Evolutionary conservation across 1,140 invertebrate species (phyloP).

Genomic region (Drosophila lini): DNA sequence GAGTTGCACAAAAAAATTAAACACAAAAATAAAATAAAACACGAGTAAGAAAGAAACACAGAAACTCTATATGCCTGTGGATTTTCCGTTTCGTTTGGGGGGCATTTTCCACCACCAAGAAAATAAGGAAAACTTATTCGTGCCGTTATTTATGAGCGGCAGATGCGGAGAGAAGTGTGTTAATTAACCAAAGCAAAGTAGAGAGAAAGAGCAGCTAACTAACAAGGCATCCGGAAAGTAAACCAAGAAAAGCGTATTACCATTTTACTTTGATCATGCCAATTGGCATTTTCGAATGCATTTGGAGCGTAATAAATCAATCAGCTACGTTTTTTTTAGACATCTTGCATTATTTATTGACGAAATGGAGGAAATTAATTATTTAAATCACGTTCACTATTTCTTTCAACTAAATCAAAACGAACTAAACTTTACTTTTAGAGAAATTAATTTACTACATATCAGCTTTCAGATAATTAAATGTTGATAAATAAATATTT

Average conservation of each 20-base stretch:
- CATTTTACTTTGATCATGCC: conserved; percentile 31
- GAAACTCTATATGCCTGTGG: conserved; percentile 47
- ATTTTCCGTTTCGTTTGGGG: conserved; percentile 72
- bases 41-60: conserved; percentile 23
- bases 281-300: conserved; percentile 40
- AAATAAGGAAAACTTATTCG: conserved; percentile 59
- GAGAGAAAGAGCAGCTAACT: conserved; percentile 20
- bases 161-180: conserved; percentile 60
- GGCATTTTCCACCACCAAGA: conserved; percentile 42
- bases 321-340: conserved; percentile 10
- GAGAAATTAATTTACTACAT: background rate
- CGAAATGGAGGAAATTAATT: conserved; percentile 14
- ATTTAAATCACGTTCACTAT: background rate
- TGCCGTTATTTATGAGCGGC: conserved; percentile 70
- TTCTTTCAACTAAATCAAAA: conserved; percentile 1
- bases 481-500: too few relatives aligned
- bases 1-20: conserved; percentile 19
- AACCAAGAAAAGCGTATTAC: conserved; percentile 49
- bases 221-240: conserved; percentile 66
- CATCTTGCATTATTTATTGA: conserved; percentile 27
- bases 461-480: too few relatives aligned
- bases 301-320: conserved; percentile 47
- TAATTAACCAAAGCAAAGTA: conserved; percentile 63
- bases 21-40: background rate
- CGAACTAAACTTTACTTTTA: background rate